These are phyloP conservation scores for Diarsia rubi DNA, from an alignment of 2,888 invertebrate species.

Conservation along the genomic window DNA sequence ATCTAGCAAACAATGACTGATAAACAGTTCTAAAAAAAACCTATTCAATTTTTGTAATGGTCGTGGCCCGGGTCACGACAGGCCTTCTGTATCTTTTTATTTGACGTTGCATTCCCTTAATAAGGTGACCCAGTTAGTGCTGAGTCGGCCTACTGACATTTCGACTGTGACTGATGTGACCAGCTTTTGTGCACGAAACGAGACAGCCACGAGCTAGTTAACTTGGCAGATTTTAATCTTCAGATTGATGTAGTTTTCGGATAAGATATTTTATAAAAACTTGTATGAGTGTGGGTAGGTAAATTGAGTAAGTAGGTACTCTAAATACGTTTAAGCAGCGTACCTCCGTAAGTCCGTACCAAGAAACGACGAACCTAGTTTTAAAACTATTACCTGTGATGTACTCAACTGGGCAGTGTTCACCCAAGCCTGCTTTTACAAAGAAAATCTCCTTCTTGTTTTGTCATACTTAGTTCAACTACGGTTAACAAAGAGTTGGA, in stretches of 20 bases:
- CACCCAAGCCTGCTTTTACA: neutral
- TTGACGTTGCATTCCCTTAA: constrained; percentile 67
- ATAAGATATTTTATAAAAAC: neutral
- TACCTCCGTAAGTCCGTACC: neutral
- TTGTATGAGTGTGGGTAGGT: neutral
- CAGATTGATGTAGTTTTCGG: constrained; percentile 8
- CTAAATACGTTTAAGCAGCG: neutral
- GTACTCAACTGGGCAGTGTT: neutral
- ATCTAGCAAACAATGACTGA: neutral
- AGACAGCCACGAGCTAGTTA: neutral
- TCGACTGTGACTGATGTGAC: constrained; percentile 62
- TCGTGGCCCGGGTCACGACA: neutral
- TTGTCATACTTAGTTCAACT: neutral
- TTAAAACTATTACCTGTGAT: neutral
- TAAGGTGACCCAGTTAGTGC: constrained; percentile 76
- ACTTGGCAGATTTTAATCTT: constrained; percentile 17
- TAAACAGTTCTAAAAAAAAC: neutral
- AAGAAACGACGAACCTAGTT: neutral
- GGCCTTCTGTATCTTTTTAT: constrained; percentile 44
- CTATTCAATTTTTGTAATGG: constrained; percentile 7
- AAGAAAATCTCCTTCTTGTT: neutral
- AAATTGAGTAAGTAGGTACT: neutral
- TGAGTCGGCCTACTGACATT: constrained; percentile 74
- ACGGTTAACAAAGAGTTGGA: neutral
- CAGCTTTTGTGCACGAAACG: constrained; percentile 45